These are phyloP conservation scores for Rhyzopertha dominica DNA, from an alignment of 1,140 invertebrate genomes.

Conservation along the genomic window DNA sequence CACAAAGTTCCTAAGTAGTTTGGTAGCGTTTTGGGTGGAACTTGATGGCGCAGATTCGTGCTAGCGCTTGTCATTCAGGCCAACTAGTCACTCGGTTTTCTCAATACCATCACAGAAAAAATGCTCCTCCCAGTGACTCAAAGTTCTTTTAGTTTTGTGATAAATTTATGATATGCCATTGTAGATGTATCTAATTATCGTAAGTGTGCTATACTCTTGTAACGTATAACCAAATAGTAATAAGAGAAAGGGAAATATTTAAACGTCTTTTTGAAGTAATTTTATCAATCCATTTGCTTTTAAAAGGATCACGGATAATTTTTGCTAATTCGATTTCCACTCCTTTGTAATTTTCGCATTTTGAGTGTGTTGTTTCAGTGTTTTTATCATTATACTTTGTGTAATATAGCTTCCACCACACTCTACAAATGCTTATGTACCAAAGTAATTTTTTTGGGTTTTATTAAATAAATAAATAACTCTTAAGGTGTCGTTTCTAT, in stretches of 20 bases:
- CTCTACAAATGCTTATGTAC: constrained; percentile 29
- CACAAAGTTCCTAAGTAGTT: constrained; percentile 5
- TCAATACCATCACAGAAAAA: constrained; percentile 9
- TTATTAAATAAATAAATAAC: no score
- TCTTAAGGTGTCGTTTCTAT: no score
- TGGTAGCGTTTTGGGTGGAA: constrained; percentile 11
- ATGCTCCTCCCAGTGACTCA: constrained; percentile 24
- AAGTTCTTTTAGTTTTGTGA: constrained; percentile 26
- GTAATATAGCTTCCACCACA: constrained; percentile 6
- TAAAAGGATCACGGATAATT: constrained; percentile 17
- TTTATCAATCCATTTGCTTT: constrained; percentile 31
- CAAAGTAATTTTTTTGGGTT: constrained; percentile 32
- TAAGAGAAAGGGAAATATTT: no score
- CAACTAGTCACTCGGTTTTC: constrained; percentile 7
- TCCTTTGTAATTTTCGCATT: constrained; percentile 16
- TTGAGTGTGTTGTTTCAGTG: constrained; percentile 4
- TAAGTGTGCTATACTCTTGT: constrained; percentile 41
- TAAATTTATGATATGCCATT: constrained; percentile 42
- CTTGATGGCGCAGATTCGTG: constrained; percentile 14
- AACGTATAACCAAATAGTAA: no score
- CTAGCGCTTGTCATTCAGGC: constrained; percentile 24
- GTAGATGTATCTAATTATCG: constrained; percentile 33
- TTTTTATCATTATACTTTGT: constrained; percentile 1
- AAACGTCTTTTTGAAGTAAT: no score
- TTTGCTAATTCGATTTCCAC: constrained; percentile 22